Evolutionary conservation across 2,113 vertebrate species (phyloP), one percentile per base, ranked within the genome.

Genomic region (Equus quagga): DNA sequence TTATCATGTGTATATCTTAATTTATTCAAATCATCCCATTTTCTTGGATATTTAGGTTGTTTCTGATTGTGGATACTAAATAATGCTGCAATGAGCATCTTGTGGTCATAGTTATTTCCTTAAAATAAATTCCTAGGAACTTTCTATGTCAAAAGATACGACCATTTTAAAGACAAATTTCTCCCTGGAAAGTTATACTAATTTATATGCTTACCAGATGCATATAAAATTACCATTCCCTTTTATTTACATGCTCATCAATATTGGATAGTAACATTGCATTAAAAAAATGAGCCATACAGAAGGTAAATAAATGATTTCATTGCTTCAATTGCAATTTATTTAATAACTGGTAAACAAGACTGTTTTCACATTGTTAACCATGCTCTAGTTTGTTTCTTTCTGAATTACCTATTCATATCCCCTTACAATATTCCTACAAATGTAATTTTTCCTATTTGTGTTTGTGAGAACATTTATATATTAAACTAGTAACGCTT

Each of bases 321-420:
- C 41, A 9, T 64, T 92, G 28, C 54, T 96, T 88, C 83, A 62
- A 88, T 64, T 78, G 24, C 24, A 94, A 65, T 41, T 92, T 92
- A 87, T 80, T 84, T 18, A 86, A 41, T 87, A 97, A 83, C 17
- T 87, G 51, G 44, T 72, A 56, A 89, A 73, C 14, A 96, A 96
- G 13, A 58, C 60, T 56, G 82, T 89, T 86, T 97, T 36, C 91
- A 84, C 8, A 41, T 84, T 73, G 69, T 33, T 93, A 33, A 49
- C 18, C 44, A 87, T 87, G 36, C 21, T 84, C 8, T 36, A 67
- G 80, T 94, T 93, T 51, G 15, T n/a, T 67, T 70, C 31, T 51
- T 95, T 88, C 49, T 18, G 7, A 85, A 83, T 92, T 73, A 70
- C 9, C 12, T 92, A 36, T 75, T 72, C 26, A 26, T 81, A 84